Percentiles rank a stretch among this genome's conserved stretches.
Conservation (phyloP, 2,888 invertebrate genomes). For the Galeruca laticollis region DNA sequence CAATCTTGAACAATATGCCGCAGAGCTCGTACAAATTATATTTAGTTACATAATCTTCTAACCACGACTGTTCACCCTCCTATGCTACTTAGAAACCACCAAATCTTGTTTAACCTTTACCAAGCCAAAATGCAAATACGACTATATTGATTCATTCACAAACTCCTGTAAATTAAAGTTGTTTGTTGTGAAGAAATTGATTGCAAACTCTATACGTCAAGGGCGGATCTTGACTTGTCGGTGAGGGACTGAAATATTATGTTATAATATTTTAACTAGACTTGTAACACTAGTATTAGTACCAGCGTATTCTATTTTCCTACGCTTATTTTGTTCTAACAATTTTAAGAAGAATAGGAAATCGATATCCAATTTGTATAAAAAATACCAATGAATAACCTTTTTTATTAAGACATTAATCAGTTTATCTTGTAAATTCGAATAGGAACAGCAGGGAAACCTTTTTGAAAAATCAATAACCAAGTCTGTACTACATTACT, state of each 20-base stretch:
- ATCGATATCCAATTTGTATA: too few relatives aligned
- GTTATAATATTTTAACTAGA: neutral
- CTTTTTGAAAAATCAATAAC: too few relatives aligned
- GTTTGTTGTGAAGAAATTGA: conserved; percentile 22
- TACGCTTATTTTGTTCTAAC: too few relatives aligned
- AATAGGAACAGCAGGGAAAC: too few relatives aligned
- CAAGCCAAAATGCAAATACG: conserved; percentile 21
- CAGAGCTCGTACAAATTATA: conserved; percentile 10
- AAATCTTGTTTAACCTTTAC: conserved; percentile 26
- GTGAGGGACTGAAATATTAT: too few relatives aligned
- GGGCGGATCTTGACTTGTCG: neutral
- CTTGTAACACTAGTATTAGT: too few relatives aligned
- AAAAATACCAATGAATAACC: too few relatives aligned
- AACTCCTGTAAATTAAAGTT: conserved; percentile 18
- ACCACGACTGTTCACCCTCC: conserved; percentile 19
- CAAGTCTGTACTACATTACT: too few relatives aligned
- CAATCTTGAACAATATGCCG: neutral
- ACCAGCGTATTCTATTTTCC: too few relatives aligned
- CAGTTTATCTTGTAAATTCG: too few relatives aligned
- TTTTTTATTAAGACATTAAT: too few relatives aligned
- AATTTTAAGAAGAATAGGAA: too few relatives aligned
- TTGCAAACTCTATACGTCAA: neutral
- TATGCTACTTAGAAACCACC: conserved; percentile 18
- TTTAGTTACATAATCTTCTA: conserved; percentile 13
- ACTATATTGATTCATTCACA: conserved; percentile 14